phyloP scores from a whole-genome alignment of 92 coral and sea anemone genomes.

The Epizoanthus ramosus region DNA sequence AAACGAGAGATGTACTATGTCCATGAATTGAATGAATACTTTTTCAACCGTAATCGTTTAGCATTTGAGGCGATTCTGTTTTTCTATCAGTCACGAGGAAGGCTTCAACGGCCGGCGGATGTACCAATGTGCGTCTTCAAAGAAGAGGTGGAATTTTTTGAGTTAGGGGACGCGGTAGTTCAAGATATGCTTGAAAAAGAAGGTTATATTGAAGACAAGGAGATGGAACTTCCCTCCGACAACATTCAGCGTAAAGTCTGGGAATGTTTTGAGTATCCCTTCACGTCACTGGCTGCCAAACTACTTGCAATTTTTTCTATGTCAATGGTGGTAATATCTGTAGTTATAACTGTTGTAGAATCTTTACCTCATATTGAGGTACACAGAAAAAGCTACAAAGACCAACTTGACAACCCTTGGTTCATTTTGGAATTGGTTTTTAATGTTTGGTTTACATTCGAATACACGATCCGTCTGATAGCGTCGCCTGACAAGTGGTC shows the following conservation, averaged over 20 bases:
- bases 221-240: constrained; percentile 64
- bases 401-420: constrained; percentile 59
- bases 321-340: constrained; percentile 77
- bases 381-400: constrained; percentile 24
- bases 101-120: constrained; percentile 87
- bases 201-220: constrained; percentile 77
- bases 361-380: constrained; percentile 59
- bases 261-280: constrained; percentile 97
- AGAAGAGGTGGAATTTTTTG: constrained; percentile 92
- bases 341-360: constrained; percentile 67
- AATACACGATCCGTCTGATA: constrained; percentile 67
- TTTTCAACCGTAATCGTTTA: constrained; percentile 93
- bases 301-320: constrained; percentile 79
- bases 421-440: constrained; percentile 69
- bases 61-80: constrained; percentile 96
- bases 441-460: constrained; percentile 82
- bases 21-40: constrained; percentile 75
- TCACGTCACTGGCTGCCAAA: constrained; percentile 79
- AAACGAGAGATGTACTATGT: constrained; percentile 85
- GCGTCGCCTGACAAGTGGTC: constrained; percentile 68
- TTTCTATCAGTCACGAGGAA: constrained; percentile 92
- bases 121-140: constrained; percentile 90
- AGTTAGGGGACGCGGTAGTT: constrained; percentile 88
- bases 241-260: constrained; percentile 77
- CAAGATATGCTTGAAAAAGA: constrained; percentile 78